Percentiles rank a stretch among this genome's conserved stretches.
Evolutionary conservation across 2,797 vertebrate species (phyloP).

Genomic region (Acridotheres tristis): DNA sequence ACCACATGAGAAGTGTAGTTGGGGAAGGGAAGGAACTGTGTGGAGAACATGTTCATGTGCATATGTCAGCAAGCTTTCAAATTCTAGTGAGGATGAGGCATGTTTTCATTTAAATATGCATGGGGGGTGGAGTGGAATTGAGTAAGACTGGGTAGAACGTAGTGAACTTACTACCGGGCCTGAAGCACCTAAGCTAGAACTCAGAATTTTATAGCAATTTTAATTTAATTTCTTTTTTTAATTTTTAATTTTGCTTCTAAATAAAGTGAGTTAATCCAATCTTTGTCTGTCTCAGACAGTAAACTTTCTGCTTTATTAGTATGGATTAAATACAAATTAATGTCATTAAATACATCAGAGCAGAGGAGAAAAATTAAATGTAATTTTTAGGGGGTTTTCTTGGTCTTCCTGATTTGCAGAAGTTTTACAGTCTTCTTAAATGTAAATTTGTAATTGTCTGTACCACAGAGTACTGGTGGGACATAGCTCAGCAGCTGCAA

Average conservation of each 20-base stretch:
- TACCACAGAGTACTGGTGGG: background rate
- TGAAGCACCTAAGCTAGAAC: background rate
- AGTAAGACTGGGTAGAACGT: background rate
- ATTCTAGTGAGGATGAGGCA: background rate
- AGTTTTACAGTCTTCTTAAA: background rate
- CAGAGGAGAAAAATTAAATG: background rate
- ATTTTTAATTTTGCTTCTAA: background rate
- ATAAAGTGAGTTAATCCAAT: background rate
- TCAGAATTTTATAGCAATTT: background rate
- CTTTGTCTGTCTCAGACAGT: background rate
- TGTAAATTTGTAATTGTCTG: background rate
- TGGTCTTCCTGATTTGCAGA: background rate
- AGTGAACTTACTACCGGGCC: background rate
- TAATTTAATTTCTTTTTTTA: background rate
- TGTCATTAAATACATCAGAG: background rate
- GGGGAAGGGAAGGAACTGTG: background rate
- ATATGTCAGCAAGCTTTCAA: background rate
- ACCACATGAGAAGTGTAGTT: background rate
- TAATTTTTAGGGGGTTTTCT: background rate
- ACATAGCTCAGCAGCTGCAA: background rate
- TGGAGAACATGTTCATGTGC: background rate
- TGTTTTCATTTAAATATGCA: background rate
- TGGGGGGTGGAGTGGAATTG: background rate
- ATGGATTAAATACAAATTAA: background rate
- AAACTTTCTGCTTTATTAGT: background rate